phyloP scores from a whole-genome alignment of 2,797 vertebrate species.

The Podarcis siculus region DNA sequence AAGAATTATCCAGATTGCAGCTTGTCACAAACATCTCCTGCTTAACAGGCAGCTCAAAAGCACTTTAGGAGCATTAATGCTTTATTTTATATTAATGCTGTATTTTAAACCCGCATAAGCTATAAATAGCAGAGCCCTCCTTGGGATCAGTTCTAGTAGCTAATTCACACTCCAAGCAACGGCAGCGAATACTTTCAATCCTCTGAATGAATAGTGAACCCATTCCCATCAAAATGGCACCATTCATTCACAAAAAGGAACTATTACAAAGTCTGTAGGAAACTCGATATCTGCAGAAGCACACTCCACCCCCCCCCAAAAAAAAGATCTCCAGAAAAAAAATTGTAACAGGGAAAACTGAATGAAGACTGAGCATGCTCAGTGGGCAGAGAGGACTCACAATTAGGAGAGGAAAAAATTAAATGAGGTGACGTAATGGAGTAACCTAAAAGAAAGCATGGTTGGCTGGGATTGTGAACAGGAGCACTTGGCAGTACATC shows the following conservation, averaged over 20 bases:
- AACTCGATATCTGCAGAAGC: not conserved
- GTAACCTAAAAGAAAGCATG: not conserved
- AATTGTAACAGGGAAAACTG: not conserved
- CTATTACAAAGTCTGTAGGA: not conserved
- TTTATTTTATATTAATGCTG: too few relatives aligned
- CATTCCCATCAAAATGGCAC: not conserved
- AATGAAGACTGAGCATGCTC: not conserved
- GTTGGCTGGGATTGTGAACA: not conserved
- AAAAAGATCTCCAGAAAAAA: not conserved
- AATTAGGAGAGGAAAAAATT: not conserved
- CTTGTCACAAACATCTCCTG: not conserved
- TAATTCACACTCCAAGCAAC: not conserved
- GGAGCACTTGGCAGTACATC: not conserved
- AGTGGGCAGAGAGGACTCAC: not conserved
- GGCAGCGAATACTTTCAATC: constrained; percentile 22
- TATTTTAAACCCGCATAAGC: not conserved
- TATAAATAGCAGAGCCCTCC: not conserved
- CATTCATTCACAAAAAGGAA: not conserved
- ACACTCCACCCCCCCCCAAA: too few relatives aligned
- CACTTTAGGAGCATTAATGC: not conserved
- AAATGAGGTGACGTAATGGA: not conserved
- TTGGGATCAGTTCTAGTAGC: not conserved
- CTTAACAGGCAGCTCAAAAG: not conserved
- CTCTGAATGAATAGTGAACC: not conserved
- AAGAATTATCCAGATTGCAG: not conserved